These are phyloP conservation scores for Cochlearius cochlearius DNA, from an alignment of 2,113 vertebrate species.

Conservation along the genomic window DNA sequence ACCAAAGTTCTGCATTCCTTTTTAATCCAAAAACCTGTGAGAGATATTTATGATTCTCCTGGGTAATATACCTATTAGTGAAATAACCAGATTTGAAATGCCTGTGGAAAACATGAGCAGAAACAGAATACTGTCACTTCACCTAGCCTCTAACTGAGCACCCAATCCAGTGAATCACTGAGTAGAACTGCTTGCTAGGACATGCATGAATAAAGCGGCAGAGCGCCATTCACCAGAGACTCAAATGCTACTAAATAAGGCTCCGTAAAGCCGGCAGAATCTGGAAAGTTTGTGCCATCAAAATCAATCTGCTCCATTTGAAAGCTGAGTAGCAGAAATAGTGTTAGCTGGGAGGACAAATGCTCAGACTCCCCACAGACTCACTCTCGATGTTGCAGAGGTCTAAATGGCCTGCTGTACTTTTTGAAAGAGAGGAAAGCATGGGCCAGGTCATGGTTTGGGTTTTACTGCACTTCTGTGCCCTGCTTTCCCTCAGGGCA, in stretches of 20 bases:
- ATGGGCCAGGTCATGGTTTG: neutral
- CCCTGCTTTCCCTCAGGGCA: neutral
- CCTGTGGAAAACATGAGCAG: constrained; percentile 13
- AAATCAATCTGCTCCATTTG: neutral
- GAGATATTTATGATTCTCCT: constrained; percentile 23
- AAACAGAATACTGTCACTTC: constrained; percentile 26
- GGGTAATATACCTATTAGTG: neutral
- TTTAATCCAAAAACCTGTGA: constrained; percentile 6
- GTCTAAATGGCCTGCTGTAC: neutral
- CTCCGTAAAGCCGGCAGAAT: neutral
- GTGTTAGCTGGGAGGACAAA: neutral
- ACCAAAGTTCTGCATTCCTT: neutral
- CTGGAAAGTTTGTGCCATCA: neutral
- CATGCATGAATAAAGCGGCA: constrained; percentile 6
- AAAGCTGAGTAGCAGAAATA: neutral
- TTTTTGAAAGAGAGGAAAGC: neutral
- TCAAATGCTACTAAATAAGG: neutral
- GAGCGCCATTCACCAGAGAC: neutral
- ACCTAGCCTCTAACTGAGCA: constrained; percentile 16
- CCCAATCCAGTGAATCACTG: neutral
- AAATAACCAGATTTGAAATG: constrained; percentile 38
- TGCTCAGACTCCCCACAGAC: neutral
- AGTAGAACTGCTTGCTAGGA: constrained; percentile 5
- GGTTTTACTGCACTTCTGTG: neutral
- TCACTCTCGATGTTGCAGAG: neutral